Evolutionary conservation across 2,113 vertebrate genomes (phyloP), one percentile per base, ranked within the genome.

Genomic region (Mustelus asterias): DNA sequence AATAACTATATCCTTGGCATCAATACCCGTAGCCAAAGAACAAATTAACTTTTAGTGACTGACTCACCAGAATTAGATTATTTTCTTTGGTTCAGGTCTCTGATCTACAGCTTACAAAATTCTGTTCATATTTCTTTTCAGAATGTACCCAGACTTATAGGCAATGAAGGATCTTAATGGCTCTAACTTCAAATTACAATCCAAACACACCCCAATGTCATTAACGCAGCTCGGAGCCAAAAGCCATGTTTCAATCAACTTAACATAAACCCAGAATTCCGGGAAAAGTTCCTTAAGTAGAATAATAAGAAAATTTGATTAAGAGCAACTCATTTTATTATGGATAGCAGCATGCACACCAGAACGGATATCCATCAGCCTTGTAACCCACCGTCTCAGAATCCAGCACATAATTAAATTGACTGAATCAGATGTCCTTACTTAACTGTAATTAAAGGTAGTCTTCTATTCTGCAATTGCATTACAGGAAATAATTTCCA

Each of bases 291-390:
- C 16, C 60, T 93, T 93, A 93, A 65, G 60, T 93, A 63, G 89
- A 29, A 90, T 90, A 90, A 93, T 93, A 93, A 93, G 33, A 5
- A 93, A 93, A 93, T 93, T 93, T 93, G 89, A 93, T 93, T 93
- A 65, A 93, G 89, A 33, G 18, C 60, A 37, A 67, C 33, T 8
- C 37, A 33, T 93, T 93, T 93, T 93, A 93, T 37, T 93, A 10
- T 37, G 26, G 89, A 67, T 10, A 37, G 14, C 33, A 65, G 16
- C 16, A 20, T 41, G 89, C 33, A 37, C 60, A 93, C 60, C 58
- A 93, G 89, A 37, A 93, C 65, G 89, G 18, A 41, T 93, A 65
- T 93, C 89, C 58, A 93, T 93, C 89, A 93, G 60, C 60, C 18
- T 65, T 67, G 58, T 65, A 93, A 37, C 7, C 33, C 60, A 29